Evolutionary conservation across 2,888 invertebrate species (phyloP).

Genomic region (Proisotoma minuta): DNA sequence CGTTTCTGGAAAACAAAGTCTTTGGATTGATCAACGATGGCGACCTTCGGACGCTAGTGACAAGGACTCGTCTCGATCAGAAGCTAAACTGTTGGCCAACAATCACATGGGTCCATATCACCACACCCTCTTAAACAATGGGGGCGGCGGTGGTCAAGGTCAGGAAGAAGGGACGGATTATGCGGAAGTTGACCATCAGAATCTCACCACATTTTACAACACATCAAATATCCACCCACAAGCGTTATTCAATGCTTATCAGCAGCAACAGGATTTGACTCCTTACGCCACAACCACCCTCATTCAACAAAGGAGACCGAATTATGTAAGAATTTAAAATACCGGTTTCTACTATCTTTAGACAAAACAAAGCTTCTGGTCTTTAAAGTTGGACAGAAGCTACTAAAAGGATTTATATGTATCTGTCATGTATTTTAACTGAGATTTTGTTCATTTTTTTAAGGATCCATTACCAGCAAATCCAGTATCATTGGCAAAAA

Average conservation of each 20-base stretch:
- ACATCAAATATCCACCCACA: slow-evolving; percentile 34
- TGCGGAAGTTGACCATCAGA: slow-evolving; percentile 61
- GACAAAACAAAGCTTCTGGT: not conserved
- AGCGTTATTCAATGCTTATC: slow-evolving; percentile 46
- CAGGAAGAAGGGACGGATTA: slow-evolving; percentile 59
- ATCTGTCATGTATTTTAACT: not conserved
- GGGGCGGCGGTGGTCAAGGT: slow-evolving; percentile 53
- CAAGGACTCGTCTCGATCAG: slow-evolving; percentile 57
- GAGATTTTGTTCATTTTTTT: not conserved
- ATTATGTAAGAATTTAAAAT: slow-evolving; percentile 42
- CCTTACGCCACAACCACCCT: slow-evolving; percentile 74
- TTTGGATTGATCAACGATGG: slow-evolving; percentile 69
- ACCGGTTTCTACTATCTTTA: not conserved
- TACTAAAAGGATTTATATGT: not conserved
- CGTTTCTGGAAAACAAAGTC: slow-evolving; percentile 58
- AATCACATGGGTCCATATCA: slow-evolving; percentile 46
- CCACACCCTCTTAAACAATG: slow-evolving; percentile 52
- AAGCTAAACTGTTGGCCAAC: slow-evolving; percentile 58
- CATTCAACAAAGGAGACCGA: slow-evolving; percentile 50
- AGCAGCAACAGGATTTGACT: slow-evolving; percentile 63
- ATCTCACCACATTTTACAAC: slow-evolving; percentile 67
- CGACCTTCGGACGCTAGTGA: slow-evolving; percentile 57
- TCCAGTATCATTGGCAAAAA: slow-evolving; percentile 34
- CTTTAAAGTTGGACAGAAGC: not conserved
- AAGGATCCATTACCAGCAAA: slow-evolving; percentile 46